phyloP scores from a whole-genome alignment of 1,140 invertebrate genomes.

The Varroa destructor region DNA sequence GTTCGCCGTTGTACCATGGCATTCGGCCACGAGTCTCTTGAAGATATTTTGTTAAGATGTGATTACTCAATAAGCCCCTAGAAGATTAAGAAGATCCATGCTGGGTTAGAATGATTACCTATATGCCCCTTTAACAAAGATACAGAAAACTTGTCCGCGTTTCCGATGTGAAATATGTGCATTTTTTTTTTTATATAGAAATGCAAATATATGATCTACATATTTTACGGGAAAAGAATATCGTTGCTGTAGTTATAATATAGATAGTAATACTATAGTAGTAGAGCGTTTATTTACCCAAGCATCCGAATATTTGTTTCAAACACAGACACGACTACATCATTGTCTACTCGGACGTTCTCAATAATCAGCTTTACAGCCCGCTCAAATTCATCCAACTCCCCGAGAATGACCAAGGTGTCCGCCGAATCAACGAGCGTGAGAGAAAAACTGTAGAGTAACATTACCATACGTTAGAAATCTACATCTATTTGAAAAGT shows the following conservation, averaged over 20 bases:
- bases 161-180: too few relatives aligned
- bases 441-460: slow-evolving; percentile 74
- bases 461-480: slow-evolving; percentile 17
- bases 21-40: slow-evolving; percentile 59
- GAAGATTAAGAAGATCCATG: slow-evolving; percentile 37
- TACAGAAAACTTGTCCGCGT: slow-evolving; percentile 8
- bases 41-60: slow-evolving; percentile 69
- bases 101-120: slow-evolving; percentile 24
- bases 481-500: not conserved
- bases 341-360: slow-evolving; percentile 78
- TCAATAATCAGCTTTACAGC: slow-evolving; percentile 70
- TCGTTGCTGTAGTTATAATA: too few relatives aligned
- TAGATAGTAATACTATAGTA: too few relatives aligned
- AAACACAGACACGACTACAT: slow-evolving; percentile 92
- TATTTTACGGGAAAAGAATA: too few relatives aligned
- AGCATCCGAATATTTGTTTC: slow-evolving; percentile 95
- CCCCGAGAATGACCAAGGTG: slow-evolving; percentile 75
- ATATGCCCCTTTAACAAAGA: slow-evolving; percentile 15
- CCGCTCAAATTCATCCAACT: slow-evolving; percentile 83
- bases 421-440: slow-evolving; percentile 89
- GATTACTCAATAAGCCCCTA: slow-evolving; percentile 79
- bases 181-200: too few relatives aligned
- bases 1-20: slow-evolving; percentile 79
- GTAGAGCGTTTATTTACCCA: slow-evolving; percentile 52
- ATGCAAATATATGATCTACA: too few relatives aligned